Base-by-base conservation (phyloP, 2,888 invertebrate species). In the Dryadula phaetusa region DNA sequence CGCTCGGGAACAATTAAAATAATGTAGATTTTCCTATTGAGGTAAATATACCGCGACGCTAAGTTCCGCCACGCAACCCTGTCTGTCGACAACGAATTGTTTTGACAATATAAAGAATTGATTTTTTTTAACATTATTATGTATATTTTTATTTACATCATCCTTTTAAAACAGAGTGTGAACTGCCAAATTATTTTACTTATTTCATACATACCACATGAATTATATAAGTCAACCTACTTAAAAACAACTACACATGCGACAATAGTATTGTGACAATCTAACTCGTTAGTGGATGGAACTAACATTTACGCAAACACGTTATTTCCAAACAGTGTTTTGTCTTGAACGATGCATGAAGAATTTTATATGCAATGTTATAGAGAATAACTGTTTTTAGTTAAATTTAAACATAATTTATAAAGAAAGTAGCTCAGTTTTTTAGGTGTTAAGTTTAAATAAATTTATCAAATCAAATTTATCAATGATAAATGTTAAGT, bases 241-340 rank as follows among this genome's bases (percentile, higher is more conserved):
- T 44, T 60, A 60, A 3, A 46, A 14, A 16, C 14, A 44, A 34
- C 32, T 22, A 44, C 44, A 16, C 37, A 44, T 37, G 40, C 46
- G 61, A 69, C 68, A 69, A 69, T 69, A 49, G 54, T 47, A 46
- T 47, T 64, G 61, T 69, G 56, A 62, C 54, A 69, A 65, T 37
- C 47, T 25, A 20, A 65, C 66, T 61, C 52, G 53, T 61, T 44
- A 68, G 67, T 64, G 60, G 67, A 64, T 47, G 64, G 46, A 64
- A 37, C 42, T 34, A 61, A 28, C 42, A 44, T 52, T 64, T 64
- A 61, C 64, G 64, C 46, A 68, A 68, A 68, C 40, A 28, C 22
- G n/a, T 32, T 42, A 40, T 68, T 62, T 40, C 65, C 42, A 64
- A 68, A 64, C 40, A 40, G 44, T 28, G 16, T 47, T 64, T 49